Conservation (phyloP, 1,140 invertebrate species). For the Philopotamus ludificatus region DNA sequence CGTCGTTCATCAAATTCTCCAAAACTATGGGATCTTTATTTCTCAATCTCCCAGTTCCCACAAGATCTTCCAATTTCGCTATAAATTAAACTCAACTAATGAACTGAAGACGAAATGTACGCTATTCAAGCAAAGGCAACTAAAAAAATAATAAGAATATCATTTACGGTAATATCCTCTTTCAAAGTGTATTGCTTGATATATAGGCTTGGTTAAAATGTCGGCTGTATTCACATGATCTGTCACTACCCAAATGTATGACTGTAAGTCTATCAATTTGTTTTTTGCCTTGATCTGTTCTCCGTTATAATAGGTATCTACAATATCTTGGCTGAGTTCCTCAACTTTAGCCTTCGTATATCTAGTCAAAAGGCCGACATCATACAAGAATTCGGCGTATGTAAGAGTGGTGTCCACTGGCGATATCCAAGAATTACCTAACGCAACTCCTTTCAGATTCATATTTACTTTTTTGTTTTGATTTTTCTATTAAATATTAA, state of each 20-base stretch:
- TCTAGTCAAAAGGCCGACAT: conserved; percentile 63
- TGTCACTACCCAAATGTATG: background rate
- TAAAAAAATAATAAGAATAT: too few relatives aligned
- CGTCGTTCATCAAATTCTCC: conserved; percentile 67
- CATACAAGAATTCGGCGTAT: conserved; percentile 73
- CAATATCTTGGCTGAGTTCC: conserved; percentile 53
- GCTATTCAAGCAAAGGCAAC: too few relatives aligned
- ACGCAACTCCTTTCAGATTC: conserved; percentile 73
- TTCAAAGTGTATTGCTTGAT: too few relatives aligned
- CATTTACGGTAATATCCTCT: too few relatives aligned
- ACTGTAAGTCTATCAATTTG: conserved; percentile 64
- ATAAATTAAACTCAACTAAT: too few relatives aligned
- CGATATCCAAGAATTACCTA: conserved; percentile 86
- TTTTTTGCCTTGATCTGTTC: conserved; percentile 61
- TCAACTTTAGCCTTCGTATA: conserved; percentile 58
- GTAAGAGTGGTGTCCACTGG: conserved; percentile 77
- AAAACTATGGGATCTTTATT: conserved; percentile 40
- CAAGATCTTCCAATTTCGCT: too few relatives aligned
- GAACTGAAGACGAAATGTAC: too few relatives aligned
- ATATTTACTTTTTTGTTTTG: conserved; percentile 62
- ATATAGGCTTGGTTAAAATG: too few relatives aligned
- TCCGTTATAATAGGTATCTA: conserved; percentile 55
- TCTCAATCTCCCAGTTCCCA: too few relatives aligned
- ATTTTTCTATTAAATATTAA: conserved; percentile 58
- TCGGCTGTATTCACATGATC: background rate